A percentile compares a stretch with the other conserved stretches of the same genome.
These are phyloP conservation scores for Lontra canadensis DNA, from an alignment of 2,113 vertebrate species.

Conservation along the genomic window DNA sequence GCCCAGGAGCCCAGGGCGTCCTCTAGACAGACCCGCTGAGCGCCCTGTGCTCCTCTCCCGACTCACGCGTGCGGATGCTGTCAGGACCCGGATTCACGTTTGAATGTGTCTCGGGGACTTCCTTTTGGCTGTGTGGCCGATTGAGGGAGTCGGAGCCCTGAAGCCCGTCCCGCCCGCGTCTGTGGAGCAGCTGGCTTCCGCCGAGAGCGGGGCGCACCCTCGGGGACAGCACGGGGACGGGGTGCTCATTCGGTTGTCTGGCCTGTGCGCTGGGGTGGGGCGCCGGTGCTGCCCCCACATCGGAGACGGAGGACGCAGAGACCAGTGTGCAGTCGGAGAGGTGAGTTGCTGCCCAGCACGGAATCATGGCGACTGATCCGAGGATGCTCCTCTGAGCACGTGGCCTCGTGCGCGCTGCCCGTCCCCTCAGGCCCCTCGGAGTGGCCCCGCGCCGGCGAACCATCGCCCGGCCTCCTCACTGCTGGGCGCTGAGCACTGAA, in stretches of 20 bases:
- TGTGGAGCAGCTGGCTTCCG: background rate
- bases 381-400: background rate
- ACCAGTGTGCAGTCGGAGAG: background rate
- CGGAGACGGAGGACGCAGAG: background rate
- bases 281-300: background rate
- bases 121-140: no score
- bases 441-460: background rate
- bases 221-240: rapidly evolving
- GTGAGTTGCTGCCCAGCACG: background rate
- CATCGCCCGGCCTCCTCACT: background rate
- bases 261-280: background rate
- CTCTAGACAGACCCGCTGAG: background rate
- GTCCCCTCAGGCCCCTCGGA: rapidly evolving
- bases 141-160: no score
- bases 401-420: background rate
- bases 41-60: background rate
- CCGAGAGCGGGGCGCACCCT: background rate
- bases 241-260: background rate
- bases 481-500: background rate
- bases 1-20: no score
- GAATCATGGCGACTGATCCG: background rate
- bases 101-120: no score
- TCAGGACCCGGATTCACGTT: no score
- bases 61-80: background rate
- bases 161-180: background rate